These are phyloP conservation scores for Leucophenga maculata DNA, from an alignment of 2,888 invertebrate genomes.

Conservation along the genomic window DNA sequence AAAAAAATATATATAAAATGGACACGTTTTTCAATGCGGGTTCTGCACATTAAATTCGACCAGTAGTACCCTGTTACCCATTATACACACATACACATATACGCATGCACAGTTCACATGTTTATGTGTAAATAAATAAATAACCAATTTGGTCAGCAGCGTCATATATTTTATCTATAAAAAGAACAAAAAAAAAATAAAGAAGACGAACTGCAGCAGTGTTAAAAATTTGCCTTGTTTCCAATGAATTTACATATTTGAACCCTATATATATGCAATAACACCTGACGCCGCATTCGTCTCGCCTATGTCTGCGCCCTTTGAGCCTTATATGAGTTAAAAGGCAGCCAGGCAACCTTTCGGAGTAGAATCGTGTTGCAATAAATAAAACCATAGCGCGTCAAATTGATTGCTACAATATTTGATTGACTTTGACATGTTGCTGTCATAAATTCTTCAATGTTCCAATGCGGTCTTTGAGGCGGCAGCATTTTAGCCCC, in stretches of 20 bases:
- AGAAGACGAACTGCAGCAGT: slow-evolving; percentile 18
- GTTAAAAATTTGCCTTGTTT: slow-evolving; percentile 26
- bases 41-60: no score
- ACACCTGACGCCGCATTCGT: slow-evolving; percentile 48
- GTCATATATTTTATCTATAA: slow-evolving; percentile 56
- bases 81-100: no score
- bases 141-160: slow-evolving; percentile 59
- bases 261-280: background rate
- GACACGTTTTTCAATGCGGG: background rate
- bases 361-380: slow-evolving; percentile 56
- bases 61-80: no score
- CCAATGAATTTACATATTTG: slow-evolving; percentile 59
- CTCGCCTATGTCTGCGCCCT: slow-evolving; percentile 12
- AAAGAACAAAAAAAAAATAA: slow-evolving; percentile 21
- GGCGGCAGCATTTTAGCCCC: slow-evolving; percentile 8
- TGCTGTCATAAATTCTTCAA: slow-evolving; percentile 64
- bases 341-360: no score
- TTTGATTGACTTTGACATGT: slow-evolving; percentile 71
- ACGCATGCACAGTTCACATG: background rate
- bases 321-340: background rate
- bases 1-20: background rate
- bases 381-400: slow-evolving; percentile 52
- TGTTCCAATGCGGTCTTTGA: slow-evolving; percentile 6
- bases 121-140: slow-evolving; percentile 57
- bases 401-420: slow-evolving; percentile 66